Evolutionary conservation across 2,797 vertebrate species (phyloP).

Genomic region (Dipus sagitta): DNA sequence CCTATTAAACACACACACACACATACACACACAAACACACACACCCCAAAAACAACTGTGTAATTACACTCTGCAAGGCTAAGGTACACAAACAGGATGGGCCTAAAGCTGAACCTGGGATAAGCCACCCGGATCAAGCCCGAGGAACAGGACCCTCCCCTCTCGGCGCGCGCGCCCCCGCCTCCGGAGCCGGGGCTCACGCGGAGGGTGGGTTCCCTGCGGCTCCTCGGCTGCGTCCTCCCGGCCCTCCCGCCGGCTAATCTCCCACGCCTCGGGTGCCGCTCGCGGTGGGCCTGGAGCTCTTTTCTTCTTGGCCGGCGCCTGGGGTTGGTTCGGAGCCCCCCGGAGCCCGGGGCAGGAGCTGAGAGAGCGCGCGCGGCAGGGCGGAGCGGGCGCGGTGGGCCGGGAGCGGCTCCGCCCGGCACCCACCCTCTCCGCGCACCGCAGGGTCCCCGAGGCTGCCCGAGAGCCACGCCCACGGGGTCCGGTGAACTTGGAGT

Average conservation of each 20-base stretch:
- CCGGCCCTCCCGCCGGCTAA: neutral
- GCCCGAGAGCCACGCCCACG: slow-evolving; percentile 62
- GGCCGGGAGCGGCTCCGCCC: neutral
- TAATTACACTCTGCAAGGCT: slow-evolving; percentile 74
- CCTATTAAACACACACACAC: slow-evolving; percentile 36
- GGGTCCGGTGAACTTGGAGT: slow-evolving; percentile 42
- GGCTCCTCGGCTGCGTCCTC: neutral
- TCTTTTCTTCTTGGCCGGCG: neutral
- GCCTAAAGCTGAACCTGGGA: slow-evolving; percentile 54
- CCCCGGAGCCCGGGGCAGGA: neutral
- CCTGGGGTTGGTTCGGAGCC: neutral
- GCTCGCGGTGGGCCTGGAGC: neutral
- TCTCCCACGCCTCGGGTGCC: slow-evolving; percentile 52
- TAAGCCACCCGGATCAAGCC: slow-evolving; percentile 61
- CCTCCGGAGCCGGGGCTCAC: neutral
- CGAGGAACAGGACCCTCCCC: slow-evolving; percentile 64
- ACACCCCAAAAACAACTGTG: slow-evolving; percentile 19
- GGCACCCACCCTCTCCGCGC: neutral
- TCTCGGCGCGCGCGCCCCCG: neutral
- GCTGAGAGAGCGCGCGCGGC: neutral
- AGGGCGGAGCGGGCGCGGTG: too few relatives aligned
- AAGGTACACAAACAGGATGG: slow-evolving; percentile 78
- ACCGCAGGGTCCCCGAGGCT: neutral
- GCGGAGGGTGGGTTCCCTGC: neutral
- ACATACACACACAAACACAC: neutral